These are phyloP conservation scores for Rhinogobius similis DNA, from an alignment of 2,113 vertebrate species.

Conservation along the genomic window DNA sequence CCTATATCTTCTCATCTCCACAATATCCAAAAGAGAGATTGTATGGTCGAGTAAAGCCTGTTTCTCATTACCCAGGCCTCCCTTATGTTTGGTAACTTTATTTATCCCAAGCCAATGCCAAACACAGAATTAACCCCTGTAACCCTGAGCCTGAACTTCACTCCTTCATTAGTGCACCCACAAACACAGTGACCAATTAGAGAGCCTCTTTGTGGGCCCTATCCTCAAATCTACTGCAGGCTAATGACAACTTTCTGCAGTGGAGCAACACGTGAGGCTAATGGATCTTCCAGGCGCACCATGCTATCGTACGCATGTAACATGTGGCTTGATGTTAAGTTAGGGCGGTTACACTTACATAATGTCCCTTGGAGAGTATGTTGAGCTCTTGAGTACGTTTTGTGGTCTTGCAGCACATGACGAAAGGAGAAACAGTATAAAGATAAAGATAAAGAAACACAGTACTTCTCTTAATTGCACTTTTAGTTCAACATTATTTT, in stretches of 20 bases:
- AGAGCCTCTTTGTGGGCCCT: slow-evolving; percentile 39
- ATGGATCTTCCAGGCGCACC: slow-evolving; percentile 54
- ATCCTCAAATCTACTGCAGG: slow-evolving; percentile 42
- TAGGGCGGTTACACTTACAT: slow-evolving; percentile 39
- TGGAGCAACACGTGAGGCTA: slow-evolving; percentile 41
- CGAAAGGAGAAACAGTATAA: background rate
- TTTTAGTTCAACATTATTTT: slow-evolving; percentile 35
- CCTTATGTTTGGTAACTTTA: slow-evolving; percentile 11
- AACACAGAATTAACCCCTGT: slow-evolving; percentile 23
- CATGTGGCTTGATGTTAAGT: slow-evolving; percentile 59
- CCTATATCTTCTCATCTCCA: too few species aligned
- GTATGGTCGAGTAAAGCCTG: background rate
- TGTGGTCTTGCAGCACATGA: slow-evolving; percentile 13
- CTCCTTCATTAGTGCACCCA: slow-evolving; percentile 50
- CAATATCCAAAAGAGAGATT: too few species aligned
- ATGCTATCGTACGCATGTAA: slow-evolving; percentile 36
- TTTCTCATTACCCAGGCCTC: background rate
- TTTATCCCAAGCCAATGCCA: background rate
- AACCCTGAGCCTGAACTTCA: slow-evolving; percentile 39
- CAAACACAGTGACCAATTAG: slow-evolving; percentile 55
- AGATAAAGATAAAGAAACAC: slow-evolving; percentile 38
- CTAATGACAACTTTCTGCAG: slow-evolving; percentile 47
- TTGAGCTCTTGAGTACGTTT: slow-evolving; percentile 13
- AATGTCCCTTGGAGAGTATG: slow-evolving; percentile 24
- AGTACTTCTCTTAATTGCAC: slow-evolving; percentile 14